Evolutionary conservation across 2,888 invertebrate genomes (phyloP), one percentile per base, ranked within the genome.

Genomic region (Nyleta sp.): DNA sequence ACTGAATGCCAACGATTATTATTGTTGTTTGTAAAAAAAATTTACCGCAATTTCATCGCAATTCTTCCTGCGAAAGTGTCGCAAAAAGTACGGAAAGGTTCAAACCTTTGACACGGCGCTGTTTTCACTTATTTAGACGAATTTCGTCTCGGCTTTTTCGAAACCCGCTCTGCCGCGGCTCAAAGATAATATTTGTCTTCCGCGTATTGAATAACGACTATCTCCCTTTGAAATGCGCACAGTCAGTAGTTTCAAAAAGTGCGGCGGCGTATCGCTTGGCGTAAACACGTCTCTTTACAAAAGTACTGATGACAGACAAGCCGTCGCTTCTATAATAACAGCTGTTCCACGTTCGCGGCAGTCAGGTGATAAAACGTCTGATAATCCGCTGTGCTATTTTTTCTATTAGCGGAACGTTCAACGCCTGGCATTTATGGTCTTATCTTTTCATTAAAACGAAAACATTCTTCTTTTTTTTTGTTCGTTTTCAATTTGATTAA

Each of bases 261-360:
- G 20, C 57, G 48, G 5, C 60, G 42, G 62, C 38, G 18, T 62
- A 72, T 72, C 55, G 22, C 46, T 72, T 38, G 31, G 24, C 48
- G 64, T 72, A 72, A 72, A 72, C 72, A 72, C 40, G 55, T 64
- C 64, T 72, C 50, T 42, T 59, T 53, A 62, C 72, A 72, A 72
- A 72, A 72, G 72, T 64, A 50, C 55, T 48, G 72, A 64, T 72
- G 62, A 72, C 72, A 72, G 72, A 55, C 72, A 55, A 62, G 52
- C 60, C 44, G 52, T 50, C 68, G 68, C 38, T 71, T 71, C 71
- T 44, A 31, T 52, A 62, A 44, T 71, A 71, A 59, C 71, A 71
- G 60, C 33, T 70, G 70, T 13, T 42, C n/a, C 35, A 22, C 46
- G 46, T 33, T 46, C 18, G 48, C 46, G 13, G 20, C 35, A 48